These are phyloP conservation scores for Epistrophe eligans DNA, from an alignment of 2,888 invertebrate species.

Conservation along the genomic window DNA sequence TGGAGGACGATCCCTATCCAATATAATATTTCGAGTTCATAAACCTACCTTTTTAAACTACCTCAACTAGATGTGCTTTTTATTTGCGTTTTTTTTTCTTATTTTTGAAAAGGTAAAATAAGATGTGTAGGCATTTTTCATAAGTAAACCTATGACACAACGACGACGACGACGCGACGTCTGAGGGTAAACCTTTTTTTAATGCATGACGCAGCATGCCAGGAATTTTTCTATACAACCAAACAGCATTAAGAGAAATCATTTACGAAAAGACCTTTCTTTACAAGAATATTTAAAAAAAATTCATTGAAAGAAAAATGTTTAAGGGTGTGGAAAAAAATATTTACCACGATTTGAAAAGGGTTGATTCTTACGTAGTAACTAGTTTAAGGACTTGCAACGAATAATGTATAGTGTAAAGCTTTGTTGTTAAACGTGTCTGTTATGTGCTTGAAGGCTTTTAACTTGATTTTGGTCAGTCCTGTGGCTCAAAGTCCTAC, in stretches of 20 bases:
- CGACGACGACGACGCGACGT: neutral
- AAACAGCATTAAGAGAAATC: conserved; percentile 28
- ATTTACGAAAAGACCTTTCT: conserved; percentile 16
- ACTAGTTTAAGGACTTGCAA: neutral
- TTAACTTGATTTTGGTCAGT: neutral
- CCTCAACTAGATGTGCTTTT: conserved; percentile 33
- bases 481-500: neutral
- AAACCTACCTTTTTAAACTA: conserved; percentile 30
- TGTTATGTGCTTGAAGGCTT: neutral
- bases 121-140: conserved; percentile 36
- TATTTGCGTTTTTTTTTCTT: neutral
- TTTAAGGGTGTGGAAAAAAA: conserved; percentile 8
- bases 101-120: conserved; percentile 20
- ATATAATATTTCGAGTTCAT: conserved; percentile 16
- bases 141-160: conserved; percentile 8
- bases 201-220: conserved; percentile 29
- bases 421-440: conserved; percentile 15
- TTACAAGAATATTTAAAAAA: conserved; percentile 14
- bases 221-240: conserved; percentile 22
- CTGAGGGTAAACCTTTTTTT: conserved; percentile 27
- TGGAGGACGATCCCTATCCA: neutral
- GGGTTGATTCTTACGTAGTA: conserved; percentile 6
- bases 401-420: conserved; percentile 10
- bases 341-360: conserved; percentile 2
- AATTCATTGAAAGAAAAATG: conserved; percentile 3